These are phyloP conservation scores for Zhengitettix transpicula DNA, from an alignment of 2,888 invertebrate genomes.

Conservation along the genomic window DNA sequence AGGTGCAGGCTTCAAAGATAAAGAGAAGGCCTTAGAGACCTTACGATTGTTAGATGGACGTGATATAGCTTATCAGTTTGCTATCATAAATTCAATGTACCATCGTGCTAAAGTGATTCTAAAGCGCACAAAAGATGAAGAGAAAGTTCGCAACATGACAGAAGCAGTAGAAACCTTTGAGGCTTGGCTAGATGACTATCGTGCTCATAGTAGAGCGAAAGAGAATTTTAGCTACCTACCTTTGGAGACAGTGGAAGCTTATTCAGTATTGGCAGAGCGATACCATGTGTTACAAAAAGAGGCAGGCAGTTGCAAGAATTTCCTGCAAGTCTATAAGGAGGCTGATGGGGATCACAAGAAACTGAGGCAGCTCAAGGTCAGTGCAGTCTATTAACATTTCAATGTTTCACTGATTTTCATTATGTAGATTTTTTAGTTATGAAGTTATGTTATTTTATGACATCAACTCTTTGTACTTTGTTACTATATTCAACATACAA, in stretches of 20 bases:
- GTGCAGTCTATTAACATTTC: no score
- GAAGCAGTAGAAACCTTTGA: slow-evolving; percentile 54
- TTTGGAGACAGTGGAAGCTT: slow-evolving; percentile 37
- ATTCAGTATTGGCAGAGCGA: slow-evolving; percentile 35
- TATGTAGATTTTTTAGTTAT: no score
- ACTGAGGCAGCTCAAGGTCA: slow-evolving; percentile 36
- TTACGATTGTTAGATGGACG: slow-evolving; percentile 47
- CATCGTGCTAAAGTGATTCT: slow-evolving; percentile 20
- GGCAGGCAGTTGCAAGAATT: slow-evolving; percentile 18
- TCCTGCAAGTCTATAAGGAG: slow-evolving; percentile 43
- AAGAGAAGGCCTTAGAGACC: slow-evolving; percentile 51
- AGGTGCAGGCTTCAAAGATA: slow-evolving; percentile 62
- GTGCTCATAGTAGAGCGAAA: slow-evolving; percentile 43
- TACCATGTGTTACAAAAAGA: slow-evolving; percentile 30
- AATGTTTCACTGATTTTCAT: no score
- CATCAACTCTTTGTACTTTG: no score
- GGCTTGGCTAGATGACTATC: slow-evolving; percentile 56
- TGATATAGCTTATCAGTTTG: slow-evolving; percentile 59
- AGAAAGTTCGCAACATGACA: slow-evolving; percentile 55
- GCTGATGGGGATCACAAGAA: slow-evolving; percentile 57
- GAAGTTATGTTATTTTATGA: no score
- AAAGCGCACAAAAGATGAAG: slow-evolving; percentile 56
- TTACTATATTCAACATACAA: no score
- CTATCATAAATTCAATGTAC: slow-evolving; percentile 25
- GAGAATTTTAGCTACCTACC: slow-evolving; percentile 54